Percentiles rank a stretch among this genome's conserved stretches.
Conservation (phyloP, 2,113 vertebrate genomes). For the Montifringilla adamsi region DNA sequence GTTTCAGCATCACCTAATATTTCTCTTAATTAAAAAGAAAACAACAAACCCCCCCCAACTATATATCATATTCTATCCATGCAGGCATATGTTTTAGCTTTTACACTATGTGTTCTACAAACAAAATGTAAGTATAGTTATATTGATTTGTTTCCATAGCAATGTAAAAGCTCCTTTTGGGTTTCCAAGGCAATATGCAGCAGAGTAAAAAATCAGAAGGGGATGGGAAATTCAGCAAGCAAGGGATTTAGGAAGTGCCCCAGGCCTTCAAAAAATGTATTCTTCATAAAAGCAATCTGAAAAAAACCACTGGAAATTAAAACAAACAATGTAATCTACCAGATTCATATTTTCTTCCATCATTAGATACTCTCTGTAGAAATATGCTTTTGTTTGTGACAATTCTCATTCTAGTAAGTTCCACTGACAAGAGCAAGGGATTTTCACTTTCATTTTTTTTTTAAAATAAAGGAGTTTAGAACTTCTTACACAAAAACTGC, state of each 20-base stretch:
- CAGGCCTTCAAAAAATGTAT: background rate
- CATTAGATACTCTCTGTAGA: background rate
- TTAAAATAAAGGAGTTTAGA: background rate
- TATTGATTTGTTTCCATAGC: conserved; percentile 60
- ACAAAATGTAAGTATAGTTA: conserved; percentile 63
- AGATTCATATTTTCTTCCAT: background rate
- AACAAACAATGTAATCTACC: background rate
- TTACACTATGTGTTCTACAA: conserved; percentile 51
- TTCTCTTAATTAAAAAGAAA: conserved; percentile 56
- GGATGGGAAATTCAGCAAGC: conserved; percentile 20
- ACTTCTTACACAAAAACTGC: background rate
- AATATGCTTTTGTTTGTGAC: background rate
- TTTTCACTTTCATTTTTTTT: background rate
- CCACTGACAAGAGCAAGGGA: background rate
- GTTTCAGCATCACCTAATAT: conserved; percentile 20
- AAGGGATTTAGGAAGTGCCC: conserved; percentile 5
- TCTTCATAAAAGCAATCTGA: background rate
- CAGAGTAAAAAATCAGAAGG: conserved; percentile 51
- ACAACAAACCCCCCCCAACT: background rate
- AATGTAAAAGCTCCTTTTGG: conserved; percentile 38
- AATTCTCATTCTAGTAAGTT: background rate
- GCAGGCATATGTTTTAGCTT: background rate
- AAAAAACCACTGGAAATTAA: background rate
- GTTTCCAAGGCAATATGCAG: conserved; percentile 68
- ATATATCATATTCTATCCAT: background rate